Conservation (phyloP, 2,888 invertebrate genomes). For the Prenolepis imparis region DNA sequence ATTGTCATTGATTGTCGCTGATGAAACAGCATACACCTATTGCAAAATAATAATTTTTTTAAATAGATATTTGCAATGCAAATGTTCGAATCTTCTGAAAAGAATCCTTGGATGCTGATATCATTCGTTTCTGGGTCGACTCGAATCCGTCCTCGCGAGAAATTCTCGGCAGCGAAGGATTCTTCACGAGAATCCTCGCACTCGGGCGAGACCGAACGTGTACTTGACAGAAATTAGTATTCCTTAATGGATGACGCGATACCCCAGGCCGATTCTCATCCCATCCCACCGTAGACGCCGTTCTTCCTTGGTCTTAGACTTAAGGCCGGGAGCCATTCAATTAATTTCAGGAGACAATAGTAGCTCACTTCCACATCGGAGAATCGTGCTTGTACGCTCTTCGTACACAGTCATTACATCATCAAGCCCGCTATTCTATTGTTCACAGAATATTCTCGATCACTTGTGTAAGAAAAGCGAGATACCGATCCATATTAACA, state of each 20-base stretch:
- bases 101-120: conserved; percentile 1
- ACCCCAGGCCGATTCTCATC: conserved; percentile 57
- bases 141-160: conserved; percentile 62
- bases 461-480: not conserved
- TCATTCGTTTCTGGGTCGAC: conserved; percentile 53
- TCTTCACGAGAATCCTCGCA: conserved; percentile 57
- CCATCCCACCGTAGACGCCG: conserved; percentile 61
- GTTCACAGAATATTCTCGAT: conserved; percentile 7
- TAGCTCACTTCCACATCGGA: conserved; percentile 64
- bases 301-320: conserved; percentile 71
- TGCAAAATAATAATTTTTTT: conserved; percentile 1
- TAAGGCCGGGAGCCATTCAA: conserved; percentile 80
- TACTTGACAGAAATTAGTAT: conserved; percentile 81
- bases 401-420: conserved; percentile 57
- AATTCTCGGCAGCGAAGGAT: conserved; percentile 56
- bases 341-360: conserved; percentile 83
- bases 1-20: not conserved
- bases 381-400: conserved; percentile 58
- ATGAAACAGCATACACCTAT: not conserved
- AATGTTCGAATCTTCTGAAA: not conserved
- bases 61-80: not conserved
- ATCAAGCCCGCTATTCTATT: not conserved
- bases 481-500: not conserved
- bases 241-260: conserved; percentile 80
- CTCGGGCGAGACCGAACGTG: conserved; percentile 68